Percentiles rank a stretch among this genome's conserved stretches.
phyloP scores from a whole-genome alignment of 2,888 invertebrate species.

The Pheosia gnoma region DNA sequence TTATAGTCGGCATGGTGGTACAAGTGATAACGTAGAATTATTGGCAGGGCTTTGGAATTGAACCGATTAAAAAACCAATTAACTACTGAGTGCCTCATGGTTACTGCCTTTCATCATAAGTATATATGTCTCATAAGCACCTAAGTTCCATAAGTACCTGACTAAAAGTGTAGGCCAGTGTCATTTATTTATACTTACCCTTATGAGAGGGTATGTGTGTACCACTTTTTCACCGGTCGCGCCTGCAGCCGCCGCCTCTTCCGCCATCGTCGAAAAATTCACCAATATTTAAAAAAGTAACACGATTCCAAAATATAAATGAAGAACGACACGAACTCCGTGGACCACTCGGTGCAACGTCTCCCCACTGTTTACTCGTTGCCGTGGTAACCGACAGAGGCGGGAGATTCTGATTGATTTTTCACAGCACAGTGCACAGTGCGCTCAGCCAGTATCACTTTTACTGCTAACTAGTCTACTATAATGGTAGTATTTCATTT shows the following conservation, averaged over 20 bases:
- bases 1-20: no score
- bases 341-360: slow-evolving; percentile 52
- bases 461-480: slow-evolving; percentile 30
- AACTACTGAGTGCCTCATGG: no score
- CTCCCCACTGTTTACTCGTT: slow-evolving; percentile 80
- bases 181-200: slow-evolving; percentile 81
- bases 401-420: slow-evolving; percentile 80
- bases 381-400: slow-evolving; percentile 76
- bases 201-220: slow-evolving; percentile 92
- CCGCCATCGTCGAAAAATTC: slow-evolving; percentile 61
- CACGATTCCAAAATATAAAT: slow-evolving; percentile 29
- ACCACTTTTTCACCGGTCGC: slow-evolving; percentile 86
- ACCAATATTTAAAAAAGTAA: slow-evolving; percentile 11
- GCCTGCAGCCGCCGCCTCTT: slow-evolving; percentile 64
- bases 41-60: no score
- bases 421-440: slow-evolving; percentile 54
- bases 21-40: no score
- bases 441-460: slow-evolving; percentile 38
- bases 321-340: slow-evolving; percentile 48
- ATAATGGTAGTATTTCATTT: slow-evolving; percentile 32
- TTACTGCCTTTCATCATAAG: no score
- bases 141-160: no score
- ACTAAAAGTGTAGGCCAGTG: no score
- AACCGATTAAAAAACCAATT: no score
- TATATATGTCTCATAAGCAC: no score